Evolutionary conservation across 2,797 vertebrate species (phyloP).

Genomic region (Notolabrus celidotus): DNA sequence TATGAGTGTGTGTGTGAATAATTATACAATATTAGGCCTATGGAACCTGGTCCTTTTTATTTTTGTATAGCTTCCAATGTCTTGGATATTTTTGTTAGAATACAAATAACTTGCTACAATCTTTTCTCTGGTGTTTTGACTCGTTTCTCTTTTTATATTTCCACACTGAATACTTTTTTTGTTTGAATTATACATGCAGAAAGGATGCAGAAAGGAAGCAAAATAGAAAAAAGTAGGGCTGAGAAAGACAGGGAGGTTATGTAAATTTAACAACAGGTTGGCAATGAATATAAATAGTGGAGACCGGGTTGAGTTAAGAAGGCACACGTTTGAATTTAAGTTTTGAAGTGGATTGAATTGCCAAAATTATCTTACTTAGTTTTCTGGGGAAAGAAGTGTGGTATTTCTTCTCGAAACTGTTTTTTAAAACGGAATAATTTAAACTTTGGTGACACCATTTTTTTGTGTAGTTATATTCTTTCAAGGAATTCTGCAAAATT

Average conservation of each 20-base stretch:
- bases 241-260: slow-evolving; percentile 38
- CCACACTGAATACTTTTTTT: neutral
- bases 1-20: slow-evolving; percentile 88
- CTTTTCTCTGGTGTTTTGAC: slow-evolving; percentile 64
- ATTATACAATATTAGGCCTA: slow-evolving; percentile 84
- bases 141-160: slow-evolving; percentile 60
- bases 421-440: too few relatives aligned
- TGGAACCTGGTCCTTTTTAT: slow-evolving; percentile 93
- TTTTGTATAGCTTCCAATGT: slow-evolving; percentile 96
- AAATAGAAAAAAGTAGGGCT: slow-evolving; percentile 21
- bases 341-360: slow-evolving; percentile 1
- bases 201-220: slow-evolving; percentile 44
- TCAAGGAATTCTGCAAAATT: too few relatives aligned
- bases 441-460: too few relatives aligned
- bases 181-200: slow-evolving; percentile 41
- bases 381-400: too few relatives aligned
- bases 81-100: slow-evolving; percentile 99
- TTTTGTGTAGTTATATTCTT: too few relatives aligned
- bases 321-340: slow-evolving; percentile 15
- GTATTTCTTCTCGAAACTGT: too few relatives aligned
- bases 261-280: slow-evolving; percentile 80
- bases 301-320: slow-evolving; percentile 13
- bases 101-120: slow-evolving; percentile 96
- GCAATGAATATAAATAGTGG: slow-evolving; percentile 61
- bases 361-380: too few relatives aligned